Percentiles rank a stretch among this genome's conserved stretches.
These are phyloP conservation scores for Phataginus tetradactyla DNA, from an alignment of 2,797 vertebrate species.

Conservation along the genomic window DNA sequence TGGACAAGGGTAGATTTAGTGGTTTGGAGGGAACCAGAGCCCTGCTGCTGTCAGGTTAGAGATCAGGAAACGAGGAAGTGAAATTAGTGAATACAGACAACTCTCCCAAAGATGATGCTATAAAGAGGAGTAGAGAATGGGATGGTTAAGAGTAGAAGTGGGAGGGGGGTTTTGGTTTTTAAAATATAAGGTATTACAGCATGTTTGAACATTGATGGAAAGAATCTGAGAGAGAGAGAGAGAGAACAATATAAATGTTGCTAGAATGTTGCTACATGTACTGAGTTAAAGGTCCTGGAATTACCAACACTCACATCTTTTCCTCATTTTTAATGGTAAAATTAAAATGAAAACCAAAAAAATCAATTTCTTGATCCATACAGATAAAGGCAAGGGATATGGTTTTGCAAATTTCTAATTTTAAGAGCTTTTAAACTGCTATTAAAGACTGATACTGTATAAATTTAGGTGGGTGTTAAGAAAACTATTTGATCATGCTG, in stretches of 20 bases:
- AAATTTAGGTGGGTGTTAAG: neutral
- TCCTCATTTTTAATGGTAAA: neutral
- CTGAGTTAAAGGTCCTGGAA: neutral
- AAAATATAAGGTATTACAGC: neutral
- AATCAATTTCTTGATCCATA: neutral
- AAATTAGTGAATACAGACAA: neutral
- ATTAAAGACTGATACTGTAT: neutral
- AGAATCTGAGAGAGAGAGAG: neutral
- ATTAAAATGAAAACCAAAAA: neutral
- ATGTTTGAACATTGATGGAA: neutral
- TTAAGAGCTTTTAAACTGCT: neutral
- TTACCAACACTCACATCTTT: neutral
- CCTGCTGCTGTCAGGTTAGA: neutral
- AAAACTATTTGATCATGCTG: neutral
- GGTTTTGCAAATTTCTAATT: neutral
- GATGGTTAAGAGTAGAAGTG: no score
- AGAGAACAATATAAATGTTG: neutral
- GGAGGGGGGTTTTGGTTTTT: neutral
- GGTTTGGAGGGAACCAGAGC: neutral
- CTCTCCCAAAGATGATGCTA: neutral
- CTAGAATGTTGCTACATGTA: neutral
- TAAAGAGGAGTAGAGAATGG: neutral
- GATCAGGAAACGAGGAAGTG: neutral
- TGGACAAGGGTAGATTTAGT: neutral
- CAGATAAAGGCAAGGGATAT: neutral